Evolutionary conservation across 2,888 invertebrate genomes (phyloP), one percentile per base, ranked within the genome.

Genomic region (Bembecia ichneumoniformis): DNA sequence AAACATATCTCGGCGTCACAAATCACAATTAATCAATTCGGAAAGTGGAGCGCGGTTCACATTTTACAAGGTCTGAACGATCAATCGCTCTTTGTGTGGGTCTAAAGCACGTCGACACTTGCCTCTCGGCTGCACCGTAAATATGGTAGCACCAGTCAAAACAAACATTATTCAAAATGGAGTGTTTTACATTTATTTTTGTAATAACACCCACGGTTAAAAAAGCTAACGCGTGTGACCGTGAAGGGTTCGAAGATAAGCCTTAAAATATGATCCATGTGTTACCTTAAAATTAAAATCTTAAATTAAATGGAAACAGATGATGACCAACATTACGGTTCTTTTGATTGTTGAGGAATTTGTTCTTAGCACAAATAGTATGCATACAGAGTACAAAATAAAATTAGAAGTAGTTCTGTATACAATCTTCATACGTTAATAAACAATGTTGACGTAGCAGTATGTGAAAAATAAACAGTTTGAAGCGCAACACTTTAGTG

Each of bases 1-100:
- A 64, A 59, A 70, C 61, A 57, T 60, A 62, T 71, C 67, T 70
- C 60, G 67, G 64, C 69, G 62, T 66, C 69, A 62, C 63, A 71
- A 72, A 75, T 67, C 59, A 77, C 77, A 82, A 87, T 87, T 86
- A 84, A 86, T 87, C 84, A 86, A 83, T 83, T 79, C 67, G 59
- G 68, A 77, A 82, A 76, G 63, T 80, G 63, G 80, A 81, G 64
- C 78, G 64, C 54, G 56, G 63, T 70, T 76, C 71, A 77, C 80
- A 82, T 80, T 81, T 82, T 74, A 76, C 67, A 67, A 73, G 74
- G 66, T 65, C 60, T 62, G 57, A 69, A 61, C 75, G 59, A 81
- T 82, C 78, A 82, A 82, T 81, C 76, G 73, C 71, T 70, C 82
- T 78, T 80, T 78, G 86, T 82, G 87, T 86, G 86, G 84, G 84